Base-by-base conservation (phyloP, 64 coral and sea anemone genomes). In the Trachythela sp. region DNA sequence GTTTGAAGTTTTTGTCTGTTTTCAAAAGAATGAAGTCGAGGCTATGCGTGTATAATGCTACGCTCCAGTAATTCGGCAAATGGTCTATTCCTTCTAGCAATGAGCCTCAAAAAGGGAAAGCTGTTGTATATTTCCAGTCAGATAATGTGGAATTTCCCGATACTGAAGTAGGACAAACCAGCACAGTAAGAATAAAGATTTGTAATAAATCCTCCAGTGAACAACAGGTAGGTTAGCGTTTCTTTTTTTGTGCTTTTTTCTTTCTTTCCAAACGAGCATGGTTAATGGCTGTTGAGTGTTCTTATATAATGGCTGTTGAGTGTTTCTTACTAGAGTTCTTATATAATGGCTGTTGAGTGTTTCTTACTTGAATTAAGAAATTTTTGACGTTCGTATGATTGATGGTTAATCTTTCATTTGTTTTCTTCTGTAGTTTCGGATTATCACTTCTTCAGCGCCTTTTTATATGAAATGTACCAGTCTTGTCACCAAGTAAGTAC, bases 131-230 rank as follows among this genome's bases (percentile, higher is more conserved):
- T 76, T 41, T 94, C 59, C 70, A 54, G 15, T 89, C 85, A 24
- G 60, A 83, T 33, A 43, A 88, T 24, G 40, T 94, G n/a, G 26
- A 91, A 15, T 94, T 94, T 90, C 93, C 93, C 39, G 80, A 85
- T 2, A 94, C 89, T 37, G 35, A 18, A 75, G 59, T 71, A 4
- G 89, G 93, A 6, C 14, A 50, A 71, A 91, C 15, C 8, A 91
- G 54, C 84, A 60, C 83, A 84, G 49, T 49, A 13, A 91, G 88
- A 54, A 32, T 94, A 14, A 91, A 94, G 40, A 64, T 94, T n/a
- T 91, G 89, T 48, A 94, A 94, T 85, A 83, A 83, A 9, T 88
- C 86, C n/a, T 36, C 75, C 15, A 39, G 2, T 0, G 75, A 37
- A 30, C 75, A 80, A 22, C 71, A 32, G 71, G 71, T 29, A 2